Evolutionary conservation across 2,888 invertebrate species (phyloP).

Genomic region (Coecobrya sp.): DNA sequence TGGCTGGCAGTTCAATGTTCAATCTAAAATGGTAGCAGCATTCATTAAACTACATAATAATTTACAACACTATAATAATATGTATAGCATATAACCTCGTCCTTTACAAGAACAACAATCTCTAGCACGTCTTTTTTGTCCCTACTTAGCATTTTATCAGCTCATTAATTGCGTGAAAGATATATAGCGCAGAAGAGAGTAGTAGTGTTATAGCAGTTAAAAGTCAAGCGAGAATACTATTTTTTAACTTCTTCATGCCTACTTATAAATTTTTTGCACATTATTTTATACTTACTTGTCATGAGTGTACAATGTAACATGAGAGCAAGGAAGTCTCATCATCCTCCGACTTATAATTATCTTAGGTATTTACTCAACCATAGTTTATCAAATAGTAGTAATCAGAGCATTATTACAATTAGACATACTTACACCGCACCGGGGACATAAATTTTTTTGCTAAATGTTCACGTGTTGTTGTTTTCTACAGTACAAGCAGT

Average conservation of each 20-base stretch:
- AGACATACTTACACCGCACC: neutral
- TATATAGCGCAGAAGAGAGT: too few species aligned
- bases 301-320: too few species aligned
- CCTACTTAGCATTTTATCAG: slow-evolving; percentile 41
- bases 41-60: too few species aligned
- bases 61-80: too few species aligned
- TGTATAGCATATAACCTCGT: slow-evolving; percentile 48
- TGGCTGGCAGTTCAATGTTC: too few species aligned
- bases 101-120: slow-evolving; percentile 40
- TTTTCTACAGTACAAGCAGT: neutral
- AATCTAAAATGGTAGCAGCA: too few species aligned
- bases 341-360: neutral
- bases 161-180: slow-evolving; percentile 27
- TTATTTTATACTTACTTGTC: neutral
- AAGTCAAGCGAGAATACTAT: neutral
- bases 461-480: neutral
- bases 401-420: slow-evolving; percentile 18
- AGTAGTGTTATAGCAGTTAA: neutral
- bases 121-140: slow-evolving; percentile 31
- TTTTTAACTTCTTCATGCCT: neutral
- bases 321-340: neutral
- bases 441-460: neutral
- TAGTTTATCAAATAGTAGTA: neutral
- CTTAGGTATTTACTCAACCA: neutral
- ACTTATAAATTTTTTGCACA: neutral